These are phyloP conservation scores for Pollenia griseotomentosa DNA, from an alignment of 2,888 invertebrate species.

Conservation along the genomic window DNA sequence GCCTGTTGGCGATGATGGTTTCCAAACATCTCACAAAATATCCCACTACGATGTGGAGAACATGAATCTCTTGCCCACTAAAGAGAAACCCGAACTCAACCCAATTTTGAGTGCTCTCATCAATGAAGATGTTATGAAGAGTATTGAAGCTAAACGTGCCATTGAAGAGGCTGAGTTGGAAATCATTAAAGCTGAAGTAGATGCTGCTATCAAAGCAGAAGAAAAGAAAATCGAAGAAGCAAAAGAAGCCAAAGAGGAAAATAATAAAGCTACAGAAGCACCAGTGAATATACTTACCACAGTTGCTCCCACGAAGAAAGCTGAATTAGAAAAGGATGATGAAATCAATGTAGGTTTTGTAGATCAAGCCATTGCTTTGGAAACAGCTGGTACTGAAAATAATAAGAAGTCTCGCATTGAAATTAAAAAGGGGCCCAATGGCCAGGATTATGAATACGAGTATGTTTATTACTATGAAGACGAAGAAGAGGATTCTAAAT, in stretches of 20 bases:
- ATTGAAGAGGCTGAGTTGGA: conserved; percentile 81
- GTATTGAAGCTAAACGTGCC: conserved; percentile 84
- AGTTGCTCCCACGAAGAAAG: conserved; percentile 74
- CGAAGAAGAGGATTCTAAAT: conserved; percentile 86
- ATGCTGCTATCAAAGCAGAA: conserved; percentile 72
- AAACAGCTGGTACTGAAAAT: conserved; percentile 88
- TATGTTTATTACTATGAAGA: conserved; percentile 96
- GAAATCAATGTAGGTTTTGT: conserved; percentile 81
- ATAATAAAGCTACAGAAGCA: conserved; percentile 75
- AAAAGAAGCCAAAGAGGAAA: conserved; percentile 39
- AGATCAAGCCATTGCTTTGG: conserved; percentile 86
- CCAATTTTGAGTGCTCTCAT: conserved; percentile 84
- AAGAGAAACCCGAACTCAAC: conserved; percentile 84
- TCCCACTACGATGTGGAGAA: conserved; percentile 65
- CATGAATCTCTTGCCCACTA: conserved; percentile 82
- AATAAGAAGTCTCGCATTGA: conserved; percentile 90
- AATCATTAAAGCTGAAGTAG: conserved; percentile 77
- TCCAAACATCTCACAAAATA: conserved; percentile 82
- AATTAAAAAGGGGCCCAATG: conserved; percentile 94
- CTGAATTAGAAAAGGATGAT: conserved; percentile 77
- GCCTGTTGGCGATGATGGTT: conserved; percentile 84
- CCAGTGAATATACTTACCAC: conserved; percentile 78
- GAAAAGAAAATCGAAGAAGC: conserved; percentile 53
- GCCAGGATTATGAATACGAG: conserved; percentile 95
- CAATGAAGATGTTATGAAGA: conserved; percentile 85